phyloP scores from a whole-genome alignment of 2,888 invertebrate genomes.

The Polydrusus cervinus region DNA sequence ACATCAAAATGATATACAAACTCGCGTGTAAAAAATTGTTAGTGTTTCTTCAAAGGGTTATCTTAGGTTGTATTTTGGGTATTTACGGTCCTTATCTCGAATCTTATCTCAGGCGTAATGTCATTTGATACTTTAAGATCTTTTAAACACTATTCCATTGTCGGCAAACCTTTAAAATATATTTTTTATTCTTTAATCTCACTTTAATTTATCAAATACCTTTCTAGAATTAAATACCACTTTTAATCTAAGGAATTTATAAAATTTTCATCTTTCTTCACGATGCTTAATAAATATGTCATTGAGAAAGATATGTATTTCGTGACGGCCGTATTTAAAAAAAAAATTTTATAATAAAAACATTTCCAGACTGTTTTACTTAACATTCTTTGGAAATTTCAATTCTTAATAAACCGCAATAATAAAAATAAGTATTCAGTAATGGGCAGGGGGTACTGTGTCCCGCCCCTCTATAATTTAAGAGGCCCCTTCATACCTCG shows the following conservation, averaged over 20 bases:
- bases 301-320: slow-evolving; percentile 37
- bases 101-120: slow-evolving; percentile 36
- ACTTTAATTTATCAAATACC: slow-evolving; percentile 51
- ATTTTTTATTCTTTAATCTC: slow-evolving; percentile 43
- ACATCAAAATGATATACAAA: not conserved
- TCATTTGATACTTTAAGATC: slow-evolving; percentile 44
- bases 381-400: slow-evolving; percentile 26
- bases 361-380: slow-evolving; percentile 11
- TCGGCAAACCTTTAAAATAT: slow-evolving; percentile 36
- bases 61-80: slow-evolving; percentile 30
- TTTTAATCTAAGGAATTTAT: slow-evolving; percentile 39
- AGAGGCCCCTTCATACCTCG: too few species aligned
- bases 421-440: not conserved
- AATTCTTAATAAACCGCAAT: slow-evolving; percentile 15
- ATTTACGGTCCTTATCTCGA: slow-evolving; percentile 35
- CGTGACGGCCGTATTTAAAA: slow-evolving; percentile 40
- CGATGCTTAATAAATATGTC: slow-evolving; percentile 48
- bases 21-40: not conserved
- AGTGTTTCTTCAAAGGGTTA: not conserved
- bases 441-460: too few species aligned
- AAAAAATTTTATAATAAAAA: slow-evolving; percentile 30
- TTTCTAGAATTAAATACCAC: slow-evolving; percentile 41
- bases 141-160: slow-evolving; percentile 40
- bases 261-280: slow-evolving; percentile 23
- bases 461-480: too few species aligned